Percentiles rank a stretch among this genome's conserved stretches.
phyloP scores from a whole-genome alignment of 2,888 invertebrate genomes.

The Podotricha telesiphe region DNA sequence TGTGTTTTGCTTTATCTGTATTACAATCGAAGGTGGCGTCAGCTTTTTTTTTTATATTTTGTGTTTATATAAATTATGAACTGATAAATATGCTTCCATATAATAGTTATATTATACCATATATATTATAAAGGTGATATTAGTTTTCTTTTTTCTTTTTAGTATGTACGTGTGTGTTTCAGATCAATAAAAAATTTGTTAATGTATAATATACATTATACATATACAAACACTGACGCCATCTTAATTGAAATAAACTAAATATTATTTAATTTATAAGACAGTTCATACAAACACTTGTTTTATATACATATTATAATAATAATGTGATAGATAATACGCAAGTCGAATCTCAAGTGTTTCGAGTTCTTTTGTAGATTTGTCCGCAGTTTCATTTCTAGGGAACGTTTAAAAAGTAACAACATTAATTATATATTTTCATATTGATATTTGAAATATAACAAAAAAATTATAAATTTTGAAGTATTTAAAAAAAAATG shows the following conservation, averaged over 20 bases:
- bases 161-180: no score
- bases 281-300: not conserved
- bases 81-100: slow-evolving; percentile 13
- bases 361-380: slow-evolving; percentile 4
- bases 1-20: slow-evolving; percentile 7
- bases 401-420: not conserved
- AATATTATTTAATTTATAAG: not conserved
- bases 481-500: no score
- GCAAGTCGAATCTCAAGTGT: slow-evolving; percentile 15
- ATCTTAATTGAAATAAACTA: not conserved
- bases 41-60: not conserved
- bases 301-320: not conserved
- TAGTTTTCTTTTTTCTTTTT: no score
- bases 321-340: slow-evolving; percentile 15
- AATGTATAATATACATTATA: no score
- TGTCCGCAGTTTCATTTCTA: not conserved
- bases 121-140: no score
- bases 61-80: not conserved
- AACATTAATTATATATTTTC: not conserved
- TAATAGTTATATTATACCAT: no score
- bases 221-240: not conserved
- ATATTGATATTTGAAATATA: not conserved
- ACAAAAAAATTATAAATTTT: no score
- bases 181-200: no score
- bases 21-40: not conserved